A percentile compares a stretch with the other conserved stretches of the same genome.
Evolutionary conservation across 2,797 vertebrate species (phyloP).

Genomic region (Falco biarmicus): DNA sequence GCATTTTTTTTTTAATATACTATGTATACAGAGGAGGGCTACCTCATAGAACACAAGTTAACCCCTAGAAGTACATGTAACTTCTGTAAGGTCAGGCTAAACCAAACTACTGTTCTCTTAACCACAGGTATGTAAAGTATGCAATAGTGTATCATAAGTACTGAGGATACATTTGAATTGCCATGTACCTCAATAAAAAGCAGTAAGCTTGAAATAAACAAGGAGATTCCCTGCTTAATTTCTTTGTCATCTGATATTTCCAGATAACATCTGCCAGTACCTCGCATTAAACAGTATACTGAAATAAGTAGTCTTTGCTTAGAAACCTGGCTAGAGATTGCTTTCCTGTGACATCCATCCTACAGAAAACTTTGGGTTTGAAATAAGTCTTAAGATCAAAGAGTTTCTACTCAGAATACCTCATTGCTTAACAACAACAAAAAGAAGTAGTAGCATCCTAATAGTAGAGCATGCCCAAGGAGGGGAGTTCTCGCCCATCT

Average conservation of each 20-base stretch:
- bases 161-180: neutral
- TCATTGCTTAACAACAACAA: neutral
- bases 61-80: neutral
- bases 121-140: accelerated
- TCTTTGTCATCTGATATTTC: neutral
- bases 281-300: neutral
- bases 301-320: neutral
- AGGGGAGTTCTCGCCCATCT: neutral
- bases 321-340: neutral
- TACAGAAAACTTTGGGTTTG: neutral
- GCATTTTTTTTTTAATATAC: neutral
- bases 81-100: neutral
- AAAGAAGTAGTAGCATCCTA: neutral
- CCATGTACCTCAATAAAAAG: neutral
- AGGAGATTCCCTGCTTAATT: neutral
- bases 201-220: neutral
- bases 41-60: neutral
- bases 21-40: neutral
- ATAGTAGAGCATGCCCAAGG: neutral
- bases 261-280: neutral
- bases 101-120: neutral
- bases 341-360: neutral
- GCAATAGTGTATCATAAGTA: neutral
- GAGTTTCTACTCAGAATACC: neutral
- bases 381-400: neutral